phyloP scores from a whole-genome alignment of 2,113 vertebrate genomes.

The Toxotes chatareus region DNA sequence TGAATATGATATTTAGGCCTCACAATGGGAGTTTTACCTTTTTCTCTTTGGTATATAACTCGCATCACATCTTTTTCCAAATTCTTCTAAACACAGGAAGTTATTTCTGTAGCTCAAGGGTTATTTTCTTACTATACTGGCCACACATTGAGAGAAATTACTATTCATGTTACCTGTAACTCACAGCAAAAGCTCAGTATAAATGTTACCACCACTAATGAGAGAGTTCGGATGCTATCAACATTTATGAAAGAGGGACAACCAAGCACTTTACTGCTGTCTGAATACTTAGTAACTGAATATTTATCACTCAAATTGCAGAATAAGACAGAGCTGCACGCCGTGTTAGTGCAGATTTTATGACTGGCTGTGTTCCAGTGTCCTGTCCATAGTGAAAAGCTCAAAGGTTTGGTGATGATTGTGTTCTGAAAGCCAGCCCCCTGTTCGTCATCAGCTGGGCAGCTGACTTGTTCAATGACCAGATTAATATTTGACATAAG shows the following conservation, averaged over 20 bases:
- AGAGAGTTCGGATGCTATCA: not conserved
- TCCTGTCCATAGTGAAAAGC: not conserved
- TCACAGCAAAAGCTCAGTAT: no score
- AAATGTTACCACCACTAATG: no score
- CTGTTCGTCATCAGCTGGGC: not conserved
- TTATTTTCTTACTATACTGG: no score
- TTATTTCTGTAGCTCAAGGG: no score
- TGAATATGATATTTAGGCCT: not conserved
- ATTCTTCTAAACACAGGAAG: no score
- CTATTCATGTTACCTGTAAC: no score
- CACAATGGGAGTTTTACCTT: no score
- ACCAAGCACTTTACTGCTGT: not conserved
- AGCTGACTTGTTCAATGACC: not conserved
- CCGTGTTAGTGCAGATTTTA: conserved; percentile 9
- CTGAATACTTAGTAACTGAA: no score
- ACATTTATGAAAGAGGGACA: not conserved
- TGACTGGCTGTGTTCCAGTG: not conserved
- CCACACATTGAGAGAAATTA: no score
- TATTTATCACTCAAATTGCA: not conserved
- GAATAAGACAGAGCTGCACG: not conserved
- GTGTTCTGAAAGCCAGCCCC: not conserved
- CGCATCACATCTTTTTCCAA: no score
- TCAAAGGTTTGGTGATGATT: conserved; percentile 44
- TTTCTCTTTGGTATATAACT: no score
- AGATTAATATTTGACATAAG: conserved; percentile 28